A percentile compares a stretch with the other conserved stretches of the same genome.
Conservation (phyloP, 2,888 invertebrate genomes). For the Xestia rhomboidea region DNA sequence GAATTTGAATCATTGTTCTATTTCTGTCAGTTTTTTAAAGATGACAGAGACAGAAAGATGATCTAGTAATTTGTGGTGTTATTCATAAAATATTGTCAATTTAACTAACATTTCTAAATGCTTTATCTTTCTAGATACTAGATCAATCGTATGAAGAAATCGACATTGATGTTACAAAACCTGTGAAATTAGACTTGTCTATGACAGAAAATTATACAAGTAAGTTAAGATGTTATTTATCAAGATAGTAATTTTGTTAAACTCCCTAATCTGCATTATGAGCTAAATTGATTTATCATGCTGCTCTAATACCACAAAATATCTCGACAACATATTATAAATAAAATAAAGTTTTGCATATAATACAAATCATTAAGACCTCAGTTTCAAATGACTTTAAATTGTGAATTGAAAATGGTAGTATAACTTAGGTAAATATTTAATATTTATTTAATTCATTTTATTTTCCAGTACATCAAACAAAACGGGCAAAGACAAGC, state of each 20-base stretch:
- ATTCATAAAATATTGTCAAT: background rate
- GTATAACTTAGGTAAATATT: background rate
- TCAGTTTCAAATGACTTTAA: background rate
- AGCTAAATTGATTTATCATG: background rate
- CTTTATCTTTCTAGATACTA: conserved; percentile 87
- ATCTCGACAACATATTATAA: background rate
- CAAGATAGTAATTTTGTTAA: background rate
- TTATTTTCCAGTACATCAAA: conserved; percentile 83
- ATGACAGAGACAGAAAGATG: background rate
- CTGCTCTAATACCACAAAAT: background rate
- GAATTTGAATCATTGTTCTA: background rate
- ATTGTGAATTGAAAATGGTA: background rate
- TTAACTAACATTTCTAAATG: background rate
- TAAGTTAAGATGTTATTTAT: conserved; percentile 72
- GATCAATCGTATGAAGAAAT: conserved; percentile 94
- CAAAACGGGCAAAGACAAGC: conserved; percentile 87
- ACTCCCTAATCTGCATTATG: background rate
- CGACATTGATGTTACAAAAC: conserved; percentile 92
- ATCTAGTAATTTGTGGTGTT: background rate
- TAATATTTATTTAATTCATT: conserved; percentile 19
- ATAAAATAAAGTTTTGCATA: too few relatives aligned
- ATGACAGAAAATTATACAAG: conserved; percentile 89
- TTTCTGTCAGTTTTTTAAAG: background rate
- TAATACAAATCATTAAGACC: too few relatives aligned
- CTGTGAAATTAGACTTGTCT: conserved; percentile 90